Percentiles rank a stretch among this genome's conserved stretches.
Conservation (phyloP, 2,113 vertebrate species). For the Dinomys branickii region DNA sequence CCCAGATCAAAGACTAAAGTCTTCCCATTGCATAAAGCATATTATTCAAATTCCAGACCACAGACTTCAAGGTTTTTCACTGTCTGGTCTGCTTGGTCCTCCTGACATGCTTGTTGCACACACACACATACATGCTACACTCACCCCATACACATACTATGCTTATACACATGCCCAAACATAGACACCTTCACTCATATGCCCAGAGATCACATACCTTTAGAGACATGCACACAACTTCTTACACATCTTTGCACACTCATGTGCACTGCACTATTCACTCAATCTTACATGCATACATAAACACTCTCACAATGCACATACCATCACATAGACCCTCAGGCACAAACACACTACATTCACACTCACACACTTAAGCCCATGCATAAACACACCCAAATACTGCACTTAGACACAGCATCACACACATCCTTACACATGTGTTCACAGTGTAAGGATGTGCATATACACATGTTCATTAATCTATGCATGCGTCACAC, state of each 20-base stretch:
- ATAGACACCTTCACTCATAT: neutral
- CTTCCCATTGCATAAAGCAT: neutral
- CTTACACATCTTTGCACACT: neutral
- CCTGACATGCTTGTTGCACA: neutral
- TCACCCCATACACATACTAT: neutral
- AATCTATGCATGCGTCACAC: neutral
- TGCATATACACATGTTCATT: neutral
- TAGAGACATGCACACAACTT: neutral
- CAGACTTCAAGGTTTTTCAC: constrained; percentile 29
- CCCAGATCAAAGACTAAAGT: constrained; percentile 33
- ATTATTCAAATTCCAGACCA: constrained; percentile 50
- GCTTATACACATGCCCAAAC: neutral
- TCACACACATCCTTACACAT: neutral
- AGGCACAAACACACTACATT: neutral
- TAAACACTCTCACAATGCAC: too few species aligned
- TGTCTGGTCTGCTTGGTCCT: neutral
- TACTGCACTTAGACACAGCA: neutral
- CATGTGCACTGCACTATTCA: neutral
- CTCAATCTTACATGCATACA: neutral
- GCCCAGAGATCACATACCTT: neutral
- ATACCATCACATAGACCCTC: rapidly evolving
- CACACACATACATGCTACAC: neutral
- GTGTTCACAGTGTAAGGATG: neutral
- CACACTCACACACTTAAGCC: neutral
- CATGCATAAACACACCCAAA: neutral